phyloP scores from a whole-genome alignment of 2,113 vertebrate species.

The Chitala chitala region DNA sequence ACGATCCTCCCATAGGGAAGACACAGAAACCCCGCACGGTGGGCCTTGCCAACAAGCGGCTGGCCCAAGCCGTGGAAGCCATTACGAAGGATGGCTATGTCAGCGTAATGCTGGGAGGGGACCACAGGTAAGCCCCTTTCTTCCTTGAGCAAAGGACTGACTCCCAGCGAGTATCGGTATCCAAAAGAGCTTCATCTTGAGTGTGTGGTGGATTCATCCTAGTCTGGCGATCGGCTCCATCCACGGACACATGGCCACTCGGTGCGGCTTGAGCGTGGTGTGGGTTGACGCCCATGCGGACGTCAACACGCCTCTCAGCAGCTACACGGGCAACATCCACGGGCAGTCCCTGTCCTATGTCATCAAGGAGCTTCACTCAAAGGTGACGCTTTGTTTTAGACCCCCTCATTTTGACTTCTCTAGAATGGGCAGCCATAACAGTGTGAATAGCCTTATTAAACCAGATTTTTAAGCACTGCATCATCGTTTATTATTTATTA shows the following conservation, averaged over 20 bases:
- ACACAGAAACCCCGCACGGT: slow-evolving; percentile 47
- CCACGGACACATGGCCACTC: slow-evolving; percentile 53
- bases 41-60: slow-evolving; percentile 53
- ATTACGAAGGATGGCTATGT: slow-evolving; percentile 57
- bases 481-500: too few relatives aligned
- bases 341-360: slow-evolving; percentile 64
- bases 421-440: neutral
- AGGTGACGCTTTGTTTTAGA: slow-evolving; percentile 36
- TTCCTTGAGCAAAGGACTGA: neutral
- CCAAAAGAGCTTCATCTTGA: neutral
- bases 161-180: neutral
- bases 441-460: too few relatives aligned
- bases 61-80: slow-evolving; percentile 45
- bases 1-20: slow-evolving; percentile 37
- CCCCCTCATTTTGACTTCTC: neutral
- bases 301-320: slow-evolving; percentile 65
- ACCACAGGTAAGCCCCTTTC: slow-evolving; percentile 58
- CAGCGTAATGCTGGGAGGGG: slow-evolving; percentile 62
- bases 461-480: too few relatives aligned
- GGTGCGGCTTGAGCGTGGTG: slow-evolving; percentile 51
- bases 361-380: slow-evolving; percentile 54
- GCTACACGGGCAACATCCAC: slow-evolving; percentile 62
- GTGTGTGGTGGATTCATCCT: slow-evolving; percentile 5
- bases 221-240: slow-evolving; percentile 69
- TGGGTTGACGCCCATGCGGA: slow-evolving; percentile 73